Base-by-base conservation (phyloP, 2,888 invertebrate genomes). In the Drosophila atripex region DNA sequence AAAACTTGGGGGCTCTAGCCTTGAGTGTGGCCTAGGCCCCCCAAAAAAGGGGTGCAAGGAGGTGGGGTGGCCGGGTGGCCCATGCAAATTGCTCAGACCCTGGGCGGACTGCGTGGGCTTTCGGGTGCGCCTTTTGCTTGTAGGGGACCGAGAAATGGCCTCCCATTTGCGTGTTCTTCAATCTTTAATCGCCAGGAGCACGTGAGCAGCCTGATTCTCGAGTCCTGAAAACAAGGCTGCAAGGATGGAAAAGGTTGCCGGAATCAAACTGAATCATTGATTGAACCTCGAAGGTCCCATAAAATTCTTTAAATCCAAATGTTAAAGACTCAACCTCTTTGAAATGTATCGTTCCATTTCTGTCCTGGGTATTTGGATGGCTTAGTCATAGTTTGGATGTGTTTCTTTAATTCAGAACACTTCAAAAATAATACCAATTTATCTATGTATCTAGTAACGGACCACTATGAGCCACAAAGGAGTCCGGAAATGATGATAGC, bases 111-210 rank as follows among this genome's bases (percentile, higher is more conserved):
- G 65, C 70, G 82, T 79, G 77, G 79, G 76, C 49, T 47, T 79
- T 71, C 70, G 76, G 63, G 71, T 21, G 60, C 71, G 73, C 76
- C 82, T 72, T 77, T 79, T 66, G 43, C 75, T 70, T 80, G 83
- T 82, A 66, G 47, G 46, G 54, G 56, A 38, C 54, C 58, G 50
- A 66, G 49, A 47, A 43, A 46, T 58, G 60, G 45, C 57, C 65
- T 55, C 43, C 38, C 54, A 56, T 68, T 80, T 80, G 76, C 77
- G 78, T 79, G 80, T 70, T 32, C 54, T 50, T 69, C 47, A 49
- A 47, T 54, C 52, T 30, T 54, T 73, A 85, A 83, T 85, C 76
- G 77, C 65, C 23, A 43, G 28, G 32, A 66, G 45, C 85, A 83
- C 80, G 80, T 76, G 72, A 83, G 59, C 52, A 45, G 68, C 68